These are phyloP conservation scores for Lacanobia wlatinum DNA, from an alignment of 2,888 invertebrate species.

Conservation along the genomic window DNA sequence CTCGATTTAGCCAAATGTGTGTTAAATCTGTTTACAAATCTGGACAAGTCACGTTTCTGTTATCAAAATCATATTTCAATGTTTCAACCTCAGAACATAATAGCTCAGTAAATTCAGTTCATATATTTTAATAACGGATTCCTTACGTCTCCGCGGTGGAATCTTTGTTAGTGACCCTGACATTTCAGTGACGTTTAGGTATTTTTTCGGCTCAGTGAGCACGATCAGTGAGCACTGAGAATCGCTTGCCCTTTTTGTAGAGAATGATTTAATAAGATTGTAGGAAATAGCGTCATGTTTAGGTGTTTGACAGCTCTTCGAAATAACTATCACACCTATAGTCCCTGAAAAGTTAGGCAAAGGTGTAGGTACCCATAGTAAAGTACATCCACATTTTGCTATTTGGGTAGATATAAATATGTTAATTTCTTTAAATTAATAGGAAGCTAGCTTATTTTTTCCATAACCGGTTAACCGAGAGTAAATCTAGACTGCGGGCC, in stretches of 20 bases:
- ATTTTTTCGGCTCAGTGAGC: constrained; percentile 67
- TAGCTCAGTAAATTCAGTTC: constrained; percentile 67
- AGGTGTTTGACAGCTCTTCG: not conserved
- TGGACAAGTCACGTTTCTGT: constrained; percentile 74
- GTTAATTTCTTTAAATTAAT: too few species aligned
- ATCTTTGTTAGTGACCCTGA: constrained; percentile 75
- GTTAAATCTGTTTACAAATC: constrained; percentile 61
- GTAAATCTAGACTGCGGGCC: too few species aligned
- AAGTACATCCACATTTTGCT: too few species aligned
- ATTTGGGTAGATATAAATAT: too few species aligned
- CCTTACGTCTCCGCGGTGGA: constrained; percentile 70
- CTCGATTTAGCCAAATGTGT: constrained; percentile 26
- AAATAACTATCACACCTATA: not conserved
- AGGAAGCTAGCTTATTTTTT: too few species aligned
- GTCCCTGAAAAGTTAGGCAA: not conserved
- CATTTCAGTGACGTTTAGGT: constrained; percentile 74
- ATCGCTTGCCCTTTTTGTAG: constrained; percentile 76
- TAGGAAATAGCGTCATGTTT: constrained; percentile 1
- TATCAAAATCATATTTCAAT: constrained; percentile 70
- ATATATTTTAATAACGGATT: constrained; percentile 70
- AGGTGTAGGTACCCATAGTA: not conserved
- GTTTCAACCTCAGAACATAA: constrained; percentile 72
- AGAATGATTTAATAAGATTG: constrained; percentile 35
- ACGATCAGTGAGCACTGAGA: constrained; percentile 68
- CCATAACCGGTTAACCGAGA: too few species aligned